Percentiles rank a stretch among this genome's conserved stretches.
These are phyloP conservation scores for Balaeniceps rex DNA, from an alignment of 2,113 vertebrate genomes.

Conservation along the genomic window DNA sequence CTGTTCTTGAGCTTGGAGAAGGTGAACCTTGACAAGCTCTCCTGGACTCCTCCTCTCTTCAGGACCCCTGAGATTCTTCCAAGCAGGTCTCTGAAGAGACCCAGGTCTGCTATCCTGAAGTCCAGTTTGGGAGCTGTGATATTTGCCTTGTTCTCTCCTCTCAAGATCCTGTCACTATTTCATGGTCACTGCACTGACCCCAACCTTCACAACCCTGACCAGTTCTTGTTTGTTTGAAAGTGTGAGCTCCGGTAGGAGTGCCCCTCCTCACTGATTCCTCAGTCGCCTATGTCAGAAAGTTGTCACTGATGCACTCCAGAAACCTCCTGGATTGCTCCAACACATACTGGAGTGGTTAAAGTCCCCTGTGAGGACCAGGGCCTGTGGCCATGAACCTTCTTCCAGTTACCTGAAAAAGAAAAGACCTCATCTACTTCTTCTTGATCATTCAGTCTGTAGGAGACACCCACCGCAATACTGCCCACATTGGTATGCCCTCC, in stretches of 20 bases:
- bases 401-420: not conserved
- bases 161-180: not conserved
- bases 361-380: not conserved
- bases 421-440: not conserved
- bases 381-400: not conserved
- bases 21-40: not conserved
- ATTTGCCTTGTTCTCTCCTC: not conserved
- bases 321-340: not conserved
- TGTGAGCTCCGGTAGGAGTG: not conserved
- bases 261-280: not conserved
- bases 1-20: not conserved
- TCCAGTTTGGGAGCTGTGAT: not conserved
- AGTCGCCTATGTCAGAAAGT: not conserved
- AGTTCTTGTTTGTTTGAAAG: not conserved
- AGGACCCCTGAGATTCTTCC: not conserved
- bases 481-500: not conserved
- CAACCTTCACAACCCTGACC: not conserved
- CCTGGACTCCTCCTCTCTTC: not conserved
- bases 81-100: not conserved
- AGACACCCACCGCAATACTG: not conserved
- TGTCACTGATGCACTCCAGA: not conserved
- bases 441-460: not conserved
- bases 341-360: not conserved
- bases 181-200: not conserved
- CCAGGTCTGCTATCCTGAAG: not conserved